Evolutionary conservation across 2,797 vertebrate species (phyloP).

Genomic region (Hippocampus kuda): DNA sequence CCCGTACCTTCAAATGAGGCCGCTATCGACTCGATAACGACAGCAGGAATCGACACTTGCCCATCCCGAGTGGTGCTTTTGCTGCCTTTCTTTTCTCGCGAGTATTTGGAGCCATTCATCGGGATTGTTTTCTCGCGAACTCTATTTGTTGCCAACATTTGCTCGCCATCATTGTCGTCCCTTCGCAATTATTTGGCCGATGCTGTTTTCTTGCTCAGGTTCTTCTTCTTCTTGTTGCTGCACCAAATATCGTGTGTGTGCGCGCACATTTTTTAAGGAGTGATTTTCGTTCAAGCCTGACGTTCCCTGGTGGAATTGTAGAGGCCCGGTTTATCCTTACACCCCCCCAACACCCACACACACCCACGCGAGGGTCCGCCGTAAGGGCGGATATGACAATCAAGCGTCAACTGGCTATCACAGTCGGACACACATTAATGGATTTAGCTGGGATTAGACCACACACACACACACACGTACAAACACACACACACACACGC

Average conservation of each 20-base stretch:
- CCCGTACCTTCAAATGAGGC: no score
- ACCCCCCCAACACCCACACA: not conserved
- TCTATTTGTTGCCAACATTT: no score
- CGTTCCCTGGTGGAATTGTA: slow-evolving; percentile 28
- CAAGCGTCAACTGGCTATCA: slow-evolving; percentile 51
- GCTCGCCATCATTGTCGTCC: not conserved
- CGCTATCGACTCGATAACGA: no score
- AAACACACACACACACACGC: slow-evolving; percentile 24
- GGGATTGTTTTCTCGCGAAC: not conserved
- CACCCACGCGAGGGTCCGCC: slow-evolving; percentile 12
- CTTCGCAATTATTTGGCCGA: not conserved
- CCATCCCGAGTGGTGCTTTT: not conserved
- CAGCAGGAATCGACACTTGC: no score
- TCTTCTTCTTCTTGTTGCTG: no score
- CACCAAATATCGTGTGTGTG: not conserved
- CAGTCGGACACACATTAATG: slow-evolving; percentile 48
- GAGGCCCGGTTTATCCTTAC: slow-evolving; percentile 10
- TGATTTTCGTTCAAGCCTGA: slow-evolving; percentile 41
- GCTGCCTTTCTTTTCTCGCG: not conserved
- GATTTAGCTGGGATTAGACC: slow-evolving; percentile 56
- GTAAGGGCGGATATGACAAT: slow-evolving; percentile 40
- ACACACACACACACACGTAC: slow-evolving; percentile 19
- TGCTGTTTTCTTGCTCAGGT: not conserved
- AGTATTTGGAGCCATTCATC: not conserved
- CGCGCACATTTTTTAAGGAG: slow-evolving; percentile 37